A percentile compares a stretch with the other conserved stretches of the same genome.
Conservation (phyloP, 2,113 vertebrate species). For the Falcunculus frontatus region DNA sequence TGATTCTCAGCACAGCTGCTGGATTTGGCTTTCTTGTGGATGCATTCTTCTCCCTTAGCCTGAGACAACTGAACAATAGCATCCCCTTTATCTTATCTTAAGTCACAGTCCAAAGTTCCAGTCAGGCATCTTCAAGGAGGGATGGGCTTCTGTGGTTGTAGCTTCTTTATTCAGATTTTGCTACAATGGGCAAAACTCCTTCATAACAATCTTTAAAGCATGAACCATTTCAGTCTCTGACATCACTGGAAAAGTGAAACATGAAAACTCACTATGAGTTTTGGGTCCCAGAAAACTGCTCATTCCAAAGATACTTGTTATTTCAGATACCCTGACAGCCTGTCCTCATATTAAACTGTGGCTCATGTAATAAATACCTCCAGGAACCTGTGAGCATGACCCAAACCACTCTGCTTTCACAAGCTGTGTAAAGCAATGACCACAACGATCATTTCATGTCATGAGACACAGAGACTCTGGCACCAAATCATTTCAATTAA, state of each 20-base stretch:
- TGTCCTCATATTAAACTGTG: neutral
- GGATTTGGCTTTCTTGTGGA: neutral
- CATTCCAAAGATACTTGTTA: neutral
- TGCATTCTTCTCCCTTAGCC: no score
- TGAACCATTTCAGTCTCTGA: neutral
- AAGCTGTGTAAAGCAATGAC: neutral
- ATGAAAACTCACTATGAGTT: neutral
- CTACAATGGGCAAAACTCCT: neutral
- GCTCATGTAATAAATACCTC: neutral
- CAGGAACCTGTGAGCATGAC: neutral
- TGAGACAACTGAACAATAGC: neutral
- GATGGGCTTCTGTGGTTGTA: neutral
- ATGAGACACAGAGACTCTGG: neutral
- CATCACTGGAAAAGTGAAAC: neutral
- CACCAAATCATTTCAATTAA: neutral
- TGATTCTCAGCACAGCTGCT: neutral
- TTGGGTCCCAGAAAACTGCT: neutral
- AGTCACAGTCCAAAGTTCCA: neutral
- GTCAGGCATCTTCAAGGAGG: neutral
- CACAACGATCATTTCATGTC: neutral
- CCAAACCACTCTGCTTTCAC: neutral
- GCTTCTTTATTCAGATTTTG: neutral
- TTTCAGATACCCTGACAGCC: neutral
- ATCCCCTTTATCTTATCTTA: neutral
- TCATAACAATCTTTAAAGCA: neutral